A percentile compares a stretch with the other conserved stretches of the same genome.
Evolutionary conservation across 2,888 invertebrate genomes (phyloP).

Genomic region (Gibbula magus): DNA sequence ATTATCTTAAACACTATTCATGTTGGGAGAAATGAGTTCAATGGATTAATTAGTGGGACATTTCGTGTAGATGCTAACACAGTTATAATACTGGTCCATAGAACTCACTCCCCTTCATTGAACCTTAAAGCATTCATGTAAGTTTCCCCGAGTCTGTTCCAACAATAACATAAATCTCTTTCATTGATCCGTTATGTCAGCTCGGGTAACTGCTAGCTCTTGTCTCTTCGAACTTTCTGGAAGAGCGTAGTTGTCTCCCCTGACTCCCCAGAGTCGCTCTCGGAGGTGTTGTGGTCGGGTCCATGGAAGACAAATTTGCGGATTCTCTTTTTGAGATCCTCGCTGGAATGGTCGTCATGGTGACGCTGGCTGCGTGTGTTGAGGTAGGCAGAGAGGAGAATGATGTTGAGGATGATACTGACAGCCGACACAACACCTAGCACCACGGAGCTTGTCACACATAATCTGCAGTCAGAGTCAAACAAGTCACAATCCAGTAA

Average conservation of each 20-base stretch:
- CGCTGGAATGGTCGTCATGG: background rate
- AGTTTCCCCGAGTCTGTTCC: too few relatives aligned
- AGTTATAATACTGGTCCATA: too few relatives aligned
- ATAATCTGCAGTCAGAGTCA: conserved; percentile 43
- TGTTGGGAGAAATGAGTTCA: too few relatives aligned
- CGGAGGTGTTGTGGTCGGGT: background rate
- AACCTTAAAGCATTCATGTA: too few relatives aligned
- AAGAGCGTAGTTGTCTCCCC: conserved; percentile 21
- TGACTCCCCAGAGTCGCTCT: background rate
- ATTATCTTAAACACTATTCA: too few relatives aligned
- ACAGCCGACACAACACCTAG: conserved; percentile 45
- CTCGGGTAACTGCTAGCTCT: background rate
- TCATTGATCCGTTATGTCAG: too few relatives aligned
- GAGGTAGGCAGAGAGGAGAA: conserved; percentile 49
- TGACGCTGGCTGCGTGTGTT: conserved; percentile 27
- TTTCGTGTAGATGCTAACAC: too few relatives aligned
- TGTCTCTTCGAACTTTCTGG: background rate
- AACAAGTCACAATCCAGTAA: conserved; percentile 2
- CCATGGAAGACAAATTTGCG: conserved; percentile 13
- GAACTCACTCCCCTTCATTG: too few relatives aligned
- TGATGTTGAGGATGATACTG: conserved; percentile 53
- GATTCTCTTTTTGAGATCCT: conserved; percentile 25
- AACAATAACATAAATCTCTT: too few relatives aligned
- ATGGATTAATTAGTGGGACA: too few relatives aligned
- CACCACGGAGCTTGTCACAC: conserved; percentile 42